Percentiles rank a stretch among this genome's conserved stretches.
Conservation (phyloP, 2,113 vertebrate species). For the Progne subis region DNA sequence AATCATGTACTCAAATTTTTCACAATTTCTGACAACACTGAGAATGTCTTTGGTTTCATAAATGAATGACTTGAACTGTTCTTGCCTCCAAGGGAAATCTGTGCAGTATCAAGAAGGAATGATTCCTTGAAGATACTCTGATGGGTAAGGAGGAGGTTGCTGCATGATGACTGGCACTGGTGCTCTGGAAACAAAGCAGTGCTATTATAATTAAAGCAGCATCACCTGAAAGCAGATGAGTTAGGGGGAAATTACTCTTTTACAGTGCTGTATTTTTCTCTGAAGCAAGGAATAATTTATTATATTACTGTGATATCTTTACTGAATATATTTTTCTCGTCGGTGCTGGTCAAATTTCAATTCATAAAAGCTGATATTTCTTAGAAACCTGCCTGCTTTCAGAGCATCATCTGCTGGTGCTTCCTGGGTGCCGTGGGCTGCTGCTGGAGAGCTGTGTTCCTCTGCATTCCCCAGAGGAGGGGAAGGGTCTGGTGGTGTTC, state of each 20-base stretch:
- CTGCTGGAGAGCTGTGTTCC: neutral
- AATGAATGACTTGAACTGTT: neutral
- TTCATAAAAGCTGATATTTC: neutral
- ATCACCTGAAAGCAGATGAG: neutral
- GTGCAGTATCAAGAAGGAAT: neutral
- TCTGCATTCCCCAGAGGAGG: neutral
- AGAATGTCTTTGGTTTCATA: neutral
- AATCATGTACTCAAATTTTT: neutral
- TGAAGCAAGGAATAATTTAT: neutral
- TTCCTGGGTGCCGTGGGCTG: neutral
- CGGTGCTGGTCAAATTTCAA: neutral
- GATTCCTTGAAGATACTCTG: neutral
- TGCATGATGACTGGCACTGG: neutral
- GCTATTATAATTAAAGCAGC: neutral
- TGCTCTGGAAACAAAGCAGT: neutral
- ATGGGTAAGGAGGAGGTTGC: neutral
- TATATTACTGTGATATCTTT: neutral
- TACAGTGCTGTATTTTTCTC: neutral
- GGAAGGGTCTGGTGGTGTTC: neutral
- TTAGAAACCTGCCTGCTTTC: neutral
- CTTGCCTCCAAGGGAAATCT: neutral
- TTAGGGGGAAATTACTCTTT: neutral
- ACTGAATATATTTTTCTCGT: neutral
- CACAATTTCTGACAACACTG: neutral
- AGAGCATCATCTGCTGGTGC: slow-evolving; percentile 18